A percentile compares a stretch with the other conserved stretches of the same genome.
phyloP scores from a whole-genome alignment of 92 coral and sea anemone species.

The Actinostola sp. region DNA sequence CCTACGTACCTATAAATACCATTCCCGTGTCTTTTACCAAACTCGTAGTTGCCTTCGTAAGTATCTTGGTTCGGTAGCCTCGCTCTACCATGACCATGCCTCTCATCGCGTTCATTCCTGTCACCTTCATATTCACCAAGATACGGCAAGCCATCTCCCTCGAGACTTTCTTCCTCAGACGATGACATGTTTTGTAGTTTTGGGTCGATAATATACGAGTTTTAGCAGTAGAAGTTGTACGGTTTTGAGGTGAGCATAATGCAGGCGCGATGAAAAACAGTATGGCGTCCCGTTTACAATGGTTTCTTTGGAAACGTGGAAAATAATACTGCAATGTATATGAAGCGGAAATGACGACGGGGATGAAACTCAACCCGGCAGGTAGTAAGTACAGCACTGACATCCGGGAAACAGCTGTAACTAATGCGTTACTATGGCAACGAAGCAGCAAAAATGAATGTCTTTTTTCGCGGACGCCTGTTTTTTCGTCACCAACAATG shows the following conservation, averaged over 20 bases:
- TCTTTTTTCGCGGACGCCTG: too few relatives aligned
- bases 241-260: too few relatives aligned
- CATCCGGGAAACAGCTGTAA: not conserved
- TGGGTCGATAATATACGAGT: not conserved
- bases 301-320: conserved; percentile 39
- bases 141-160: conserved; percentile 79
- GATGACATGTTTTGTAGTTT: conserved; percentile 57
- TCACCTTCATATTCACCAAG: conserved; percentile 87
- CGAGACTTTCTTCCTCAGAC: conserved; percentile 62
- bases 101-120: conserved; percentile 71
- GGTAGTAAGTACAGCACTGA: not conserved
- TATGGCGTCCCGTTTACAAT: not conserved
- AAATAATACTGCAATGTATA: conserved; percentile 4
- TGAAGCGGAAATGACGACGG: conserved; percentile 31
- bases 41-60: conserved; percentile 77
- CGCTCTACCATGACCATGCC: conserved; percentile 83
- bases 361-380: not conserved
- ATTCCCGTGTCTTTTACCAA: conserved; percentile 73
- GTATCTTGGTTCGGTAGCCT: conserved; percentile 86
- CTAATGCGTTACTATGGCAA: too few relatives aligned
- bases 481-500: too few relatives aligned
- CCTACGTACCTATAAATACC: conserved; percentile 88
- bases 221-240: too few relatives aligned
- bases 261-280: too few relatives aligned
- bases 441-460: too few relatives aligned